These are phyloP conservation scores for Mesoligia furuncula DNA, from an alignment of 2,888 invertebrate genomes.

Conservation along the genomic window DNA sequence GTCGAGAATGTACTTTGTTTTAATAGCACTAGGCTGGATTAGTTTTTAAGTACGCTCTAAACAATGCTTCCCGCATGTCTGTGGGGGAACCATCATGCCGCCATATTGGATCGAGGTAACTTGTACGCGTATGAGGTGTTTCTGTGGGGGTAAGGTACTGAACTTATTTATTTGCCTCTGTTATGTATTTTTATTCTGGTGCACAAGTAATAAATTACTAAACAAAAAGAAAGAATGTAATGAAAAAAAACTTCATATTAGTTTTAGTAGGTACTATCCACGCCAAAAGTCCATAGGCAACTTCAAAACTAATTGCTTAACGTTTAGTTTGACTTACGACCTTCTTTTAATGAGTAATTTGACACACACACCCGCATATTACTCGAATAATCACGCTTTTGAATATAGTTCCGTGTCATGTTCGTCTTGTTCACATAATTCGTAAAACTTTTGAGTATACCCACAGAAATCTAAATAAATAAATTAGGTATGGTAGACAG, in stretches of 20 bases:
- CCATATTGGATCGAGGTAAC: conserved; percentile 75
- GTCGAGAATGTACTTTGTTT: conserved; percentile 83
- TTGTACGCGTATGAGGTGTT: conserved; percentile 30
- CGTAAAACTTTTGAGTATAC: too few species aligned
- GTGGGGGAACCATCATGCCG: conserved; percentile 74
- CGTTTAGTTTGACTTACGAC: too few species aligned
- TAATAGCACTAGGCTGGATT: conserved; percentile 88
- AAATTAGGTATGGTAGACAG: too few species aligned
- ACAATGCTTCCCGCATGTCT: conserved; percentile 79
- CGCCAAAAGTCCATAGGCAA: too few species aligned
- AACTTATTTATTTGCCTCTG: conserved; percentile 8
- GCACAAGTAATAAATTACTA: neutral
- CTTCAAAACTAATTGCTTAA: too few species aligned
- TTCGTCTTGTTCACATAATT: too few species aligned
- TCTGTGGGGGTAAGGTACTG: conserved; percentile 17
- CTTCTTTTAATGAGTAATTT: too few species aligned
- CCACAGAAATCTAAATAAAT: too few species aligned
- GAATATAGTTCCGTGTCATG: too few species aligned
- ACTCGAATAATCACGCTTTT: too few species aligned
- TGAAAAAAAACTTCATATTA: too few species aligned
- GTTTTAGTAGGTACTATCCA: neutral
- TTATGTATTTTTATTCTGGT: neutral
- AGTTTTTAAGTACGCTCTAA: conserved; percentile 86
- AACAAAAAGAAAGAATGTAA: neutral
- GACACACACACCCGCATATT: too few species aligned